These are phyloP conservation scores for Adelges cooleyi DNA, from an alignment of 1,140 invertebrate species.

Conservation along the genomic window DNA sequence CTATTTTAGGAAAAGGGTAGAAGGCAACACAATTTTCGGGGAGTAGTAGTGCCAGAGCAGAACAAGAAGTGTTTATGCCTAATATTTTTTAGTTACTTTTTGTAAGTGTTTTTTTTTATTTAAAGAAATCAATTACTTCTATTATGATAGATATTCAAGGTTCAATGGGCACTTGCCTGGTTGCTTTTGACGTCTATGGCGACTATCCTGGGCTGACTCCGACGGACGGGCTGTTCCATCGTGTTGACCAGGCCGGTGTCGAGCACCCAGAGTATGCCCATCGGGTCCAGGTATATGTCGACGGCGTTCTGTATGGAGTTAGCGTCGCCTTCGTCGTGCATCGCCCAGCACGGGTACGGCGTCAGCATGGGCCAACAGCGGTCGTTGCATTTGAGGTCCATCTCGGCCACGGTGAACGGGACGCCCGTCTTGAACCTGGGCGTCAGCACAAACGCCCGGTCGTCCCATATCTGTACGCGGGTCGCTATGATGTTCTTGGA, in stretches of 20 bases:
- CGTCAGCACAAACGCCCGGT: conserved; percentile 45
- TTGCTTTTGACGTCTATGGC: conserved; percentile 45
- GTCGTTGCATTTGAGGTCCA: conserved; percentile 40
- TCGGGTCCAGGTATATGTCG: conserved; percentile 45
- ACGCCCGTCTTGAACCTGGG: conserved; percentile 48
- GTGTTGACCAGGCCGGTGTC: conserved; percentile 55
- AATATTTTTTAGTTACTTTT: no score
- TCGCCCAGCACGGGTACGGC: conserved; percentile 51
- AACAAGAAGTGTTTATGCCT: no score
- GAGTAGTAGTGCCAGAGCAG: no score
- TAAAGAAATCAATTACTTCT: no score
- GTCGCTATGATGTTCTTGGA: conserved; percentile 49
- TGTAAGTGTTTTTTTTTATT: no score
- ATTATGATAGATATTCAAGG: no score
- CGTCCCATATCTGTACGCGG: conserved; percentile 46
- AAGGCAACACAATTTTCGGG: no score
- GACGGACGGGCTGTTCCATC: conserved; percentile 47
- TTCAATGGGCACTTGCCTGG: background rate
- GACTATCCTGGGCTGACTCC: conserved; percentile 54
- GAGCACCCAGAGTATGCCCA: conserved; percentile 54
- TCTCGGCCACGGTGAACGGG: conserved; percentile 48
- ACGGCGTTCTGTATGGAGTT: conserved; percentile 49
- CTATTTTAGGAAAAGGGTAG: no score
- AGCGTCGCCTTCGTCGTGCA: conserved; percentile 51
- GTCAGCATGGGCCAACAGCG: conserved; percentile 40